Percentiles rank a stretch among this genome's conserved stretches.
These are phyloP conservation scores for Caenorhabditis brenneri DNA, from an alignment of 1,140 invertebrate genomes.

Conservation along the genomic window DNA sequence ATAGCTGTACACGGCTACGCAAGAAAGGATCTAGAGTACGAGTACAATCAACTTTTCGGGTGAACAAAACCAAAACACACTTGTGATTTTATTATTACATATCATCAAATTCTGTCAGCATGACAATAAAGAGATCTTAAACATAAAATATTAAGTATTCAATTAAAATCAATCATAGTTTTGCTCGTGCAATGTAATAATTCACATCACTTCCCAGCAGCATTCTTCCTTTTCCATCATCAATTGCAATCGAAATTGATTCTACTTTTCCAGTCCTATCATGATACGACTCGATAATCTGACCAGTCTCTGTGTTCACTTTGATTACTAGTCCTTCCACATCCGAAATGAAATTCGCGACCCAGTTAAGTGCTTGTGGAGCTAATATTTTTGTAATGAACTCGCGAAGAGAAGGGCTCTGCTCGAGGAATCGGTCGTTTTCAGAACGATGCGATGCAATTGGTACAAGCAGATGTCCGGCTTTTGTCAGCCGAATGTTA, in stretches of 20 bases:
- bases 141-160: neutral
- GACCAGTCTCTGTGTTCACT: slow-evolving; percentile 44
- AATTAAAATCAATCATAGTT: neutral
- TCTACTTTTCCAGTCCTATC: slow-evolving; percentile 47
- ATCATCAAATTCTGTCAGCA: neutral
- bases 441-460: neutral
- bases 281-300: slow-evolving; percentile 42
- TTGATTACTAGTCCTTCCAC: slow-evolving; percentile 39
- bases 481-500: slow-evolving; percentile 46
- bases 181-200: slow-evolving; percentile 37
- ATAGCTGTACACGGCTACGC: slow-evolving; percentile 4
- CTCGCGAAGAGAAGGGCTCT: slow-evolving; percentile 20
- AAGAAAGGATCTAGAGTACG: neutral
- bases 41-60: neutral
- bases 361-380: slow-evolving; percentile 31
- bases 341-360: slow-evolving; percentile 12
- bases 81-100: neutral
- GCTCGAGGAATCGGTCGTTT: slow-evolving; percentile 15
- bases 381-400: slow-evolving; percentile 41
- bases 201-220: slow-evolving; percentile 46
- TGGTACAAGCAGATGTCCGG: slow-evolving; percentile 49
- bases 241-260: slow-evolving; percentile 43
- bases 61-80: neutral
- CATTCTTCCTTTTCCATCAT: slow-evolving; percentile 44
- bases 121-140: slow-evolving; percentile 27